A percentile compares a stretch with the other conserved stretches of the same genome.
These are phyloP conservation scores for Acanthurus leucopareius DNA, from an alignment of 2,797 vertebrate genomes.

Conservation along the genomic window DNA sequence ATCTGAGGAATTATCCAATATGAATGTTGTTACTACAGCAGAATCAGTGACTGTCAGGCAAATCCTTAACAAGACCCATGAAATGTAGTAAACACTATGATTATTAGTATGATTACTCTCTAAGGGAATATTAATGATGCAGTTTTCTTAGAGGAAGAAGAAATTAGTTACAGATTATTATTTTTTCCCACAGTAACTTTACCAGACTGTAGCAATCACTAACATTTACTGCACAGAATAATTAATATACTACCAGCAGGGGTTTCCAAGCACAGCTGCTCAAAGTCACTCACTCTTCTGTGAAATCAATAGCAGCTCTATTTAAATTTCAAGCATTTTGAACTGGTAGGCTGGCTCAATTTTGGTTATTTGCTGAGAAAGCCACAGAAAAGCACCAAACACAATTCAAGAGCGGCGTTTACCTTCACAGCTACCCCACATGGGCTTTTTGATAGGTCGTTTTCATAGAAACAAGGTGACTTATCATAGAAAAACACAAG, in stretches of 20 bases:
- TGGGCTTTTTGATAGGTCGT: neutral
- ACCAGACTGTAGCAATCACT: slow-evolving; percentile 17
- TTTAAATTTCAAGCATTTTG: slow-evolving; percentile 20
- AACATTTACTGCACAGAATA: slow-evolving; percentile 32
- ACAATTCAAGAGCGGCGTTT: neutral
- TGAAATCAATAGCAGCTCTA: slow-evolving; percentile 30
- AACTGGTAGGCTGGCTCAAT: slow-evolving; percentile 3
- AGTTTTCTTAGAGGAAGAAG: slow-evolving; percentile 1
- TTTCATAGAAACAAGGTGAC: slow-evolving; percentile 5
- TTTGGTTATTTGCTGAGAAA: slow-evolving; percentile 5
- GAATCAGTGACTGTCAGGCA: neutral
- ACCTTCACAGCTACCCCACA: neutral
- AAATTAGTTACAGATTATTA: neutral
- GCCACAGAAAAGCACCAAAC: slow-evolving; percentile 1
- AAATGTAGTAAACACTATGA: neutral
- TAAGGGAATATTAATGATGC: neutral
- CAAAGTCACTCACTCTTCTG: slow-evolving; percentile 25
- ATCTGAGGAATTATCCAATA: neutral
- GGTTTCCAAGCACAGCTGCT: slow-evolving; percentile 29
- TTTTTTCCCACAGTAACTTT: neutral
- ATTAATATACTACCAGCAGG: slow-evolving; percentile 29
- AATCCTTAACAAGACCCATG: neutral
- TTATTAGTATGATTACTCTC: neutral
- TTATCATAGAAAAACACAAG: slow-evolving; percentile 8
- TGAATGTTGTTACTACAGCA: neutral